Conservation (phyloP, 2,888 invertebrate genomes). For the Apotomis betuletana region DNA sequence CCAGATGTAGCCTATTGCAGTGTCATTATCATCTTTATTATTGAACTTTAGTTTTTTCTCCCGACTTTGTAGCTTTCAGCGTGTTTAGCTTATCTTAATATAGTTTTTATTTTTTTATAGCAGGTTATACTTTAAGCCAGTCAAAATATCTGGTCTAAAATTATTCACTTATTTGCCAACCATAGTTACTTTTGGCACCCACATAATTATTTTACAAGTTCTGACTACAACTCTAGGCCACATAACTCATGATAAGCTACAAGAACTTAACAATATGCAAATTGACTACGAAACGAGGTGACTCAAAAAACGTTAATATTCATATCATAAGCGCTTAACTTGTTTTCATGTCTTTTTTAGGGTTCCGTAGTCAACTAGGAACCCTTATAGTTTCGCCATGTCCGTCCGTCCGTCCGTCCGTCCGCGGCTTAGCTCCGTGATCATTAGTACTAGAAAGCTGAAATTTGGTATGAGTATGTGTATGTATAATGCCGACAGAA, state of each 20-base stretch:
- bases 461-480: no score
- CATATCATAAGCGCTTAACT: neutral
- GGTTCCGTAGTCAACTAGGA: no score
- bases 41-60: no score
- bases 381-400: no score
- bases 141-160: neutral
- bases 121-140: neutral
- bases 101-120: neutral
- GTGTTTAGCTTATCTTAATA: neutral
- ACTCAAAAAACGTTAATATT: slow-evolving; percentile 1
- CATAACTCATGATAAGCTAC: neutral
- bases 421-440: no score
- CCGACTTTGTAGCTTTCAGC: neutral
- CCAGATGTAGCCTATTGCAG: neutral
- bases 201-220: neutral
- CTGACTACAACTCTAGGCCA: neutral
- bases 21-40: neutral
- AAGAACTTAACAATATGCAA: slow-evolving; percentile 26
- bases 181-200: neutral
- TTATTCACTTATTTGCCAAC: neutral
- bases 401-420: no score
- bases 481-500: no score
- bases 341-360: neutral
- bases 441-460: no score
- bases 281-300: slow-evolving; percentile 1